Percentiles rank a stretch among this genome's conserved stretches.
phyloP scores from a whole-genome alignment of 2,113 vertebrate species.

The Xiphias gladius region DNA sequence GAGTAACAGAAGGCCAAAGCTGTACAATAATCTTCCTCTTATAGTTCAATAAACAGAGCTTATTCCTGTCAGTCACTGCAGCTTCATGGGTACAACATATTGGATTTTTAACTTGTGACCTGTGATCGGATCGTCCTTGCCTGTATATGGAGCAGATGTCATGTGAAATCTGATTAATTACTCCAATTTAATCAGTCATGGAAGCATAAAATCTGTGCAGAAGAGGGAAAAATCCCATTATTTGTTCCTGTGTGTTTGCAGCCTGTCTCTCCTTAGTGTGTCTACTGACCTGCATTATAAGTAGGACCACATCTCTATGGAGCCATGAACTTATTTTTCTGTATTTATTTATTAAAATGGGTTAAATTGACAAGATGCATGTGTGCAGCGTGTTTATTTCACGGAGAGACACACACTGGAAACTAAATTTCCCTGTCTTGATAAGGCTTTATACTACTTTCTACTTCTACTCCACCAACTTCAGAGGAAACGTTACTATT shows the following conservation, averaged over 20 bases:
- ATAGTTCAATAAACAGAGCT: constrained; percentile 28
- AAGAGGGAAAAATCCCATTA: constrained; percentile 42
- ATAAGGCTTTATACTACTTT: background rate
- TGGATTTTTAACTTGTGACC: constrained; percentile 35
- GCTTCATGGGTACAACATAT: constrained; percentile 32
- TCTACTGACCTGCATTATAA: constrained; percentile 77
- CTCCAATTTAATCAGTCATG: constrained; percentile 37
- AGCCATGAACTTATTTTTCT: constrained; percentile 85
- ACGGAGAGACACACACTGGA: accelerated
- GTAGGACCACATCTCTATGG: constrained; percentile 74
- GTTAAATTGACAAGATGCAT: constrained; percentile 52
- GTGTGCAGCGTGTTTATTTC: constrained; percentile 45
- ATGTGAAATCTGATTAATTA: constrained; percentile 51
- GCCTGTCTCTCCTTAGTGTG: constrained; percentile 46
- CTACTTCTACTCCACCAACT: background rate
- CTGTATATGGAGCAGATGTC: constrained; percentile 17
- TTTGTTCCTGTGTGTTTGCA: constrained; percentile 59
- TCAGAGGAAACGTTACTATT: background rate
- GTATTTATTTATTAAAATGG: constrained; percentile 87
- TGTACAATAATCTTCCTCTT: constrained; percentile 28
- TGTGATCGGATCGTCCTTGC: background rate
- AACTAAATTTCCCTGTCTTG: background rate
- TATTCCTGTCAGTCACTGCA: constrained; percentile 29
- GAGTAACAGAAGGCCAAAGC: constrained; percentile 49
- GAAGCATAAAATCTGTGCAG: constrained; percentile 53